Evolutionary conservation across 2,797 vertebrate genomes (phyloP).

Genomic region (Micropoecilia bifurca): DNA sequence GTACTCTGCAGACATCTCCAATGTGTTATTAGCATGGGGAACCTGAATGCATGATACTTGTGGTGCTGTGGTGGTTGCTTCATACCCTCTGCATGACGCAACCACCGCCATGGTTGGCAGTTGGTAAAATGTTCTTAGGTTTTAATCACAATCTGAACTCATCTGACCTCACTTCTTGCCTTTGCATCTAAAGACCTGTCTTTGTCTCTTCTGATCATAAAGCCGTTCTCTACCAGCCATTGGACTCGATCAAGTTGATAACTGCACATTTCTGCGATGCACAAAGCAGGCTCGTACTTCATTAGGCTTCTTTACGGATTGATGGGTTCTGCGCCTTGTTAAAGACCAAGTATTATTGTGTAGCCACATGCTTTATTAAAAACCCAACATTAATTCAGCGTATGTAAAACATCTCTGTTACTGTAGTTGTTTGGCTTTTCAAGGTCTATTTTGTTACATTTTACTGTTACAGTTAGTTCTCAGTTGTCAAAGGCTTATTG

Average conservation of each 20-base stretch:
- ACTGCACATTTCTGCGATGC: background rate
- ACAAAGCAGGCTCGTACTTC: background rate
- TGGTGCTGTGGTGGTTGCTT: background rate
- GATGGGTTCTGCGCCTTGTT: background rate
- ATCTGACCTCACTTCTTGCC: background rate
- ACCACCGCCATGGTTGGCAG: background rate
- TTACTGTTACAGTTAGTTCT: background rate
- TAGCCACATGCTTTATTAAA: background rate
- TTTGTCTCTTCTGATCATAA: background rate
- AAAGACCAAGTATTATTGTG: background rate
- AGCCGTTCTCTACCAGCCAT: background rate
- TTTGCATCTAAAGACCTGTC: background rate
- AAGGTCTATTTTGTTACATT: background rate
- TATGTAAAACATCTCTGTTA: background rate
- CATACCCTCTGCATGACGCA: background rate
- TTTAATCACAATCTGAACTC: background rate
- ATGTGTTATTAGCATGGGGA: background rate
- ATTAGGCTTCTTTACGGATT: background rate
- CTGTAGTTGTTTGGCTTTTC: background rate
- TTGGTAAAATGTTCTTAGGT: background rate
- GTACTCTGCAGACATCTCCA: background rate
- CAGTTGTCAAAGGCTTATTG: too few species aligned
- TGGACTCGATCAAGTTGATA: background rate
- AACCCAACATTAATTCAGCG: background rate
- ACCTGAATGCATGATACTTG: background rate